Percentiles rank a stretch among this genome's conserved stretches.
These are phyloP conservation scores for Branchinecta lindahli DNA, from an alignment of 1,140 invertebrate genomes.

Conservation along the genomic window DNA sequence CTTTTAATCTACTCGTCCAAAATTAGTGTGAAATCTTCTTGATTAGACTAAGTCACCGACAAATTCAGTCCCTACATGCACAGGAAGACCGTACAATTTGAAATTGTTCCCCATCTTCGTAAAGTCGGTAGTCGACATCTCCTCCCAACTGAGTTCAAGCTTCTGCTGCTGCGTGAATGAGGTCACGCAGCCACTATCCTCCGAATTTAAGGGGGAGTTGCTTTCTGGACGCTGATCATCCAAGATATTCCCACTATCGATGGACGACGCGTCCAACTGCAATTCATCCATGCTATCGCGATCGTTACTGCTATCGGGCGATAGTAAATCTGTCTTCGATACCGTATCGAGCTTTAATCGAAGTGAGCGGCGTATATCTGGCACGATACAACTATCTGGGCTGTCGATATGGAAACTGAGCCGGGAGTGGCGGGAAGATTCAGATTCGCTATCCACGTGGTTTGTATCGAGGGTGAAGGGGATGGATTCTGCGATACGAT, in stretches of 20 bases:
- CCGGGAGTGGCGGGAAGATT: neutral
- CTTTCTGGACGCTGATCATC: neutral
- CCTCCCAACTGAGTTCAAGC: neutral
- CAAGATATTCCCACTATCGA: neutral
- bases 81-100: neutral
- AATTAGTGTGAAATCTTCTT: too few species aligned
- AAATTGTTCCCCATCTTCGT: neutral
- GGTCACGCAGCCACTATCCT: neutral
- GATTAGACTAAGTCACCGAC: neutral
- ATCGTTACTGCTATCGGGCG: neutral
- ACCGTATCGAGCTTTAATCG: neutral
- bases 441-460: neutral
- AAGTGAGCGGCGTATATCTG: neutral
- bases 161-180: neutral
- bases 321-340: neutral
- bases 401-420: neutral
- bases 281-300: constrained; percentile 1
- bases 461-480: neutral
- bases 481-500: neutral
- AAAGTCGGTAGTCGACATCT: neutral
- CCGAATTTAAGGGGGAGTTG: constrained; percentile 1
- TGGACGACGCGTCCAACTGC: neutral
- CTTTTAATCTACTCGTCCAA: too few species aligned
- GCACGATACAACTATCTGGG: neutral
- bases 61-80: constrained; percentile 6